Conservation (phyloP, 1,140 invertebrate genomes). For the Propsilocerus akamusi region DNA sequence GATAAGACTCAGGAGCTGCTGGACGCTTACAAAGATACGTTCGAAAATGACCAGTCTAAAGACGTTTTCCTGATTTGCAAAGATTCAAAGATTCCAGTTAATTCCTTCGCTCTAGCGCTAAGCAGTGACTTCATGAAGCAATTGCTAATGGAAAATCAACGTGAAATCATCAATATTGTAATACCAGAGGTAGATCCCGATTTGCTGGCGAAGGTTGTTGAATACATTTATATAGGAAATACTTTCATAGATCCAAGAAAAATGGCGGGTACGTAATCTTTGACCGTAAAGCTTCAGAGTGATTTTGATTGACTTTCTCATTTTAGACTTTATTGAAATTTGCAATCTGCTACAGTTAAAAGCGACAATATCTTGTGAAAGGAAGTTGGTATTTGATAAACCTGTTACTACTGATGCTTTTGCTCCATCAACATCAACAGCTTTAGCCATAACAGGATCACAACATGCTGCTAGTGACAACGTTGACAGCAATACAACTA, state of each 20-base stretch:
- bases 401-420: too few species aligned
- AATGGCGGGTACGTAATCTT: not conserved
- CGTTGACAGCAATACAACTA: too few species aligned
- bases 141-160: not conserved
- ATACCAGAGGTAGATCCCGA: not conserved
- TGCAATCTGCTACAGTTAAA: not conserved
- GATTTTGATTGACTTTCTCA: not conserved
- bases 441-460: not conserved
- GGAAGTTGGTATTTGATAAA: not conserved
- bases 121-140: not conserved
- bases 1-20: not conserved
- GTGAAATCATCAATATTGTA: not conserved
- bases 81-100: not conserved
- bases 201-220: not conserved
- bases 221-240: not conserved
- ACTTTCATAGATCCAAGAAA: not conserved
- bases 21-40: not conserved
- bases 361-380: not conserved
- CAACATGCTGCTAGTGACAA: too few species aligned
- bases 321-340: not conserved
- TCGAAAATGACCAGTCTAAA: not conserved
- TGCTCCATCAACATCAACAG: not conserved
- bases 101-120: not conserved
- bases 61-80: not conserved
- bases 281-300: not conserved